Conservation (phyloP, 2,113 vertebrate genomes). For the Rhipidura dahli region DNA sequence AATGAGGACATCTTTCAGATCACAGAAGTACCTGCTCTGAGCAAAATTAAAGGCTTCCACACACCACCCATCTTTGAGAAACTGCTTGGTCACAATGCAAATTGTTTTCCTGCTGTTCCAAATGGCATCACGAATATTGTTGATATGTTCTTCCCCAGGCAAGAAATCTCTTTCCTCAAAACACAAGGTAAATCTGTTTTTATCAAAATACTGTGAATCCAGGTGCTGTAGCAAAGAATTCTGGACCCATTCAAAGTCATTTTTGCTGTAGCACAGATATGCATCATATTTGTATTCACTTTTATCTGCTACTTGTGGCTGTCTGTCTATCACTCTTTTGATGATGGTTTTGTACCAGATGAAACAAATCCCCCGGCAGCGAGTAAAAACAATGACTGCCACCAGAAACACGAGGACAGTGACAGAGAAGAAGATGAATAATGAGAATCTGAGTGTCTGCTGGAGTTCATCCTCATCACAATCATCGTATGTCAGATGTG, state of each 20-base stretch:
- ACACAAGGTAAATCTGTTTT: conserved; percentile 82
- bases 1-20: conserved; percentile 77
- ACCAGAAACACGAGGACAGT: conserved; percentile 11
- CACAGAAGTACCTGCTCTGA: conserved; percentile 78
- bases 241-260: conserved; percentile 87
- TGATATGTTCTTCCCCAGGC: conserved; percentile 83
- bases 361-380: conserved; percentile 75
- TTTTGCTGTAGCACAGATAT: conserved; percentile 85
- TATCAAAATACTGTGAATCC: conserved; percentile 81
- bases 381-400: conserved; percentile 50
- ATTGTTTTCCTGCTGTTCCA: conserved; percentile 85
- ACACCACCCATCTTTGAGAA: conserved; percentile 91
- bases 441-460: conserved; percentile 58
- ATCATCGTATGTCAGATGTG: neutral
- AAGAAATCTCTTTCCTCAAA: conserved; percentile 92
- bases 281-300: conserved; percentile 75
- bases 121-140: conserved; percentile 84
- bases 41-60: conserved; percentile 86
- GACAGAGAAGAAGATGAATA: conserved; percentile 68
- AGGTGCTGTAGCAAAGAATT: conserved; percentile 78
- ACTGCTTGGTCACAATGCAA: conserved; percentile 85
- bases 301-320: neutral
- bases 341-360: conserved; percentile 73
- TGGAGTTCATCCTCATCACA: conserved; percentile 75
- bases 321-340: conserved; percentile 43